These are phyloP conservation scores for Drosophila ogumai DNA, from an alignment of 1,140 invertebrate genomes.

Conservation along the genomic window DNA sequence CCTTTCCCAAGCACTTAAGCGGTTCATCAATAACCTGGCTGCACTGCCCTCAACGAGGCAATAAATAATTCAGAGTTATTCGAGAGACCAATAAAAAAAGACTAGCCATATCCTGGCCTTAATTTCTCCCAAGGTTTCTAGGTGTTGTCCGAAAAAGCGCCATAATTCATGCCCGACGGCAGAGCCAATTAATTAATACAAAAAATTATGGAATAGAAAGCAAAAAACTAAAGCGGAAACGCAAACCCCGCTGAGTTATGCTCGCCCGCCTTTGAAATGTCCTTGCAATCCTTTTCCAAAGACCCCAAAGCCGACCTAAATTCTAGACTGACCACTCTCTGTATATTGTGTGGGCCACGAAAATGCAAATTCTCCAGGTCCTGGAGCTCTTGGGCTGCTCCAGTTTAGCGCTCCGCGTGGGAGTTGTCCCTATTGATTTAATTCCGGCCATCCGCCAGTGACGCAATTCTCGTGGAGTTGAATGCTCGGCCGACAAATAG, in stretches of 20 bases:
- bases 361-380: conserved; percentile 68
- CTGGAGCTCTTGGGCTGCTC: conserved; percentile 42
- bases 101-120: conserved; percentile 29
- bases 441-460: conserved; percentile 64
- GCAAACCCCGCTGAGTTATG: conserved; percentile 63
- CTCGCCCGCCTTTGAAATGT: conserved; percentile 66
- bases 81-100: conserved; percentile 40
- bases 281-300: conserved; percentile 61
- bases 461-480: conserved; percentile 72
- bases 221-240: conserved; percentile 48
- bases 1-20: conserved; percentile 35
- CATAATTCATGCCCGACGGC: conserved; percentile 56
- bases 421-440: conserved; percentile 81
- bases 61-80: conserved; percentile 49
- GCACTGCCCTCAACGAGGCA: conserved; percentile 40
- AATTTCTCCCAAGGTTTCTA: conserved; percentile 50
- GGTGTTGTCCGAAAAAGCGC: conserved; percentile 37
- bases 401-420: conserved; percentile 61
- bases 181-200: conserved; percentile 70
- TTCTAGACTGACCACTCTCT: conserved; percentile 48
- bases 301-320: conserved; percentile 55
- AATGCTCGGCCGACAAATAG: conserved; percentile 57
- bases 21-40: conserved; percentile 51
- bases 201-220: conserved; percentile 71
- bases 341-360: conserved; percentile 27